Base-by-base conservation (phyloP, 1,140 invertebrate genomes). In the Brachionus asplanchnoidis region DNA sequence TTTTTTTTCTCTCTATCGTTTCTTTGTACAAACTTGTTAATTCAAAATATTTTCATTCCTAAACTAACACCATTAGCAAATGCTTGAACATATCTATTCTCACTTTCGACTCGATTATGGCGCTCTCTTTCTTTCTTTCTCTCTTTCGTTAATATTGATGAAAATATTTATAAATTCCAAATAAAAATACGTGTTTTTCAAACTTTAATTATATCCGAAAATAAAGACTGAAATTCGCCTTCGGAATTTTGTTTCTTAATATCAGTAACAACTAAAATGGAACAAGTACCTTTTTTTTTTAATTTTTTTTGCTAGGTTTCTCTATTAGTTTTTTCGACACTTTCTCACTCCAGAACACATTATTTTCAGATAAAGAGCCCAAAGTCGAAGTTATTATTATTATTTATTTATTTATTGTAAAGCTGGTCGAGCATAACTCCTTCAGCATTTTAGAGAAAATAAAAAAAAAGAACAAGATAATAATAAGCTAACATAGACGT, bases 81-180 rank as follows among this genome's bases (percentile, higher is more conserved):
- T 73, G 42, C 9, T 73, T 42, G 36, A 73, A 73, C 28, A 73
- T 73, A 73, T 73, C 68, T 73, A 73, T 73, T 73, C 40, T 73
- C 68, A 42, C 32, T 73, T 73, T 73, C 17, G 68, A 73, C 8
- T 42, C 32, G 40, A 40, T 11, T 42, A 73, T 23, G 17, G 17
- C 17, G 32, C 17, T 40, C 40, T 73, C 36, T 73, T 42, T 73
- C 32, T 17, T 20, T 40, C 32, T n/a, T 42, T 42, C 32, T 73
- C 32, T 68, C 12, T 40, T 68, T 60, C 68, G 28, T 73, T 73
- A 73, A 73, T 73, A 73, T 73, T 73, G 68, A 73, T 73, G 68
- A 73, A 73, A 73, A 73, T 73, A 73, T 73, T 73, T 73, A 73
- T 73, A 73, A 73, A 73, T 73, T 73, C 40, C 68, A 73, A 73